These are phyloP conservation scores for Osmerus eperlanus DNA, from an alignment of 2,113 vertebrate genomes.

Conservation along the genomic window DNA sequence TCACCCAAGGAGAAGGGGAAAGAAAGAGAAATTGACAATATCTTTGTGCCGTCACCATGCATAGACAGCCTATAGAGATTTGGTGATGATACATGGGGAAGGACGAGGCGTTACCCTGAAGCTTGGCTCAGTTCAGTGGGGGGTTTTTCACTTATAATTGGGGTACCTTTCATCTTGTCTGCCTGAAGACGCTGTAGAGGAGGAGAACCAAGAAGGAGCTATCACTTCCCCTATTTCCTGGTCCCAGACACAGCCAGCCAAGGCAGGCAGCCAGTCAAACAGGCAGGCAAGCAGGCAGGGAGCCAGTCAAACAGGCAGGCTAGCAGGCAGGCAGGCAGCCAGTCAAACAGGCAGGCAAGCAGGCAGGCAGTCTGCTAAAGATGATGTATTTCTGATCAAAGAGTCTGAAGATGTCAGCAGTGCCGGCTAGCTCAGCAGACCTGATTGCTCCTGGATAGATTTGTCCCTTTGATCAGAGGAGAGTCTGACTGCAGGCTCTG, in stretches of 20 bases:
- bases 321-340: too few relatives aligned
- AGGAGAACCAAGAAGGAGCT: constrained; percentile 81
- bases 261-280: constrained; percentile 39
- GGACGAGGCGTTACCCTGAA: constrained; percentile 38
- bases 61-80: constrained; percentile 62
- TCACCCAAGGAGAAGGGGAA: constrained; percentile 40
- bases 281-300: too few relatives aligned
- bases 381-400: constrained; percentile 89
- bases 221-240: constrained; percentile 84
- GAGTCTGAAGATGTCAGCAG: constrained; percentile 79
- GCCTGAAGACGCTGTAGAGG: constrained; percentile 74
- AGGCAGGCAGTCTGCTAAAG: constrained; percentile 65
- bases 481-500: constrained; percentile 68
- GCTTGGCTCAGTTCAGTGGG: constrained; percentile 64
- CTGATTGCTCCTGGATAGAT: constrained; percentile 77
- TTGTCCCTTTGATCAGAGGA: constrained; percentile 82
- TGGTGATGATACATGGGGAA: constrained; percentile 58
- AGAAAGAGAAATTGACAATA: constrained; percentile 58
- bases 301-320: too few relatives aligned
- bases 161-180: constrained; percentile 86
- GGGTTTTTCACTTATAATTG: constrained; percentile 83
- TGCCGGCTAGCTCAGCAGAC: constrained; percentile 70
- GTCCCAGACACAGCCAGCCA: constrained; percentile 82
- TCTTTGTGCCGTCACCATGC: constrained; percentile 58
- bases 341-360: constrained; percentile 10